Percentiles rank a stretch among this genome's conserved stretches.
Conservation (phyloP, 1,140 invertebrate species). For the Berghia stephanieae region DNA sequence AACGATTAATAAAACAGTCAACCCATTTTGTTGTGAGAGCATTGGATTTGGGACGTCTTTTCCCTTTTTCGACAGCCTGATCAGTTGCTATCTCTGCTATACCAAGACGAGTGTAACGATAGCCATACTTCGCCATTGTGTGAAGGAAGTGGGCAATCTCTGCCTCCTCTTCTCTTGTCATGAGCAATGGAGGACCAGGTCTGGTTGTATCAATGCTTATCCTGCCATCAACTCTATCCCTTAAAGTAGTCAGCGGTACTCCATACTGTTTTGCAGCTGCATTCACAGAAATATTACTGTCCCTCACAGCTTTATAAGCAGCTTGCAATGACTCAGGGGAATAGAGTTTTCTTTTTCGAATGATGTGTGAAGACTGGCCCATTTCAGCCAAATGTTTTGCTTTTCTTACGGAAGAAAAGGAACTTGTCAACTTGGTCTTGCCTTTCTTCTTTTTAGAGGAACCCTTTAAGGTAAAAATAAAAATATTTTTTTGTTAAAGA, state of each 20-base stretch:
- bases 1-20: conserved; percentile 30
- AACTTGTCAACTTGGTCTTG: too few species aligned
- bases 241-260: conserved; percentile 24
- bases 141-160: conserved; percentile 26
- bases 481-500: too few species aligned
- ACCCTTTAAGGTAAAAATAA: too few species aligned
- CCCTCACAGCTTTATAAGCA: conserved; percentile 29
- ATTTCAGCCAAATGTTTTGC: too few species aligned
- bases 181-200: conserved; percentile 24
- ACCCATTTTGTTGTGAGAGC: conserved; percentile 31
- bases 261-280: conserved; percentile 30
- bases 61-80: conserved; percentile 27
- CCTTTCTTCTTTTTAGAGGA: too few species aligned
- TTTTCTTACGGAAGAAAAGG: too few species aligned
- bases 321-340: conserved; percentile 15
- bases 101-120: conserved; percentile 28
- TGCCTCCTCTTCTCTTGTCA: conserved; percentile 30
- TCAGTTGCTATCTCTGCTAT: conserved; percentile 28
- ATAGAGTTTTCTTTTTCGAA: conserved; percentile 25
- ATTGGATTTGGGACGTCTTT: conserved; percentile 17
- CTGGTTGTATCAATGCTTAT: conserved; percentile 32
- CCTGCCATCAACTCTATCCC: conserved; percentile 29
- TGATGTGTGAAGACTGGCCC: too few species aligned
- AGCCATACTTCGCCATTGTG: conserved; percentile 27
- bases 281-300: conserved; percentile 32